Conservation (phyloP, 2,797 vertebrate species). For the Pantherophis alleghaniensis region DNA sequence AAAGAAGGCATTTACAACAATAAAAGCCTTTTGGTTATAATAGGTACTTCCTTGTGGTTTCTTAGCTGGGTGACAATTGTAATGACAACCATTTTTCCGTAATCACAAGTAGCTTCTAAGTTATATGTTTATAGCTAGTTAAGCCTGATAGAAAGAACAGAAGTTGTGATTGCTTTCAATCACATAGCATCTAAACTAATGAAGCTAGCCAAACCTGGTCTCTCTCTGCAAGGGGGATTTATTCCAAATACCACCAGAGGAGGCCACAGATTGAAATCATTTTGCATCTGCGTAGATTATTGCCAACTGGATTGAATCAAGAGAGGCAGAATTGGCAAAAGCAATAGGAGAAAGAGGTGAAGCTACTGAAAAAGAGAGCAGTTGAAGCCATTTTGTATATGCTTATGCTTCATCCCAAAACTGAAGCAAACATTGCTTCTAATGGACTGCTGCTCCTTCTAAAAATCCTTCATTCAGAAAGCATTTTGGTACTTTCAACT, state of each 20-base stretch:
- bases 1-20: constrained; percentile 39
- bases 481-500: not conserved
- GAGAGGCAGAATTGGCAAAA: not conserved
- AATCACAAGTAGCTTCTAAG: constrained; percentile 45
- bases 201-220: not conserved
- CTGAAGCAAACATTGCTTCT: not conserved
- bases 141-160: not conserved
- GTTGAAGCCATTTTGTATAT: not conserved
- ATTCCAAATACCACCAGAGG: not conserved
- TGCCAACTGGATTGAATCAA: not conserved
- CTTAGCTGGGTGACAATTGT: constrained; percentile 39
- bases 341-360: not conserved
- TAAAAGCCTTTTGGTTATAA: constrained; percentile 34
- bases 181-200: not conserved
- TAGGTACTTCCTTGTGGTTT: constrained; percentile 31
- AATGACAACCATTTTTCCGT: constrained; percentile 43
- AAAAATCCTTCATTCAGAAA: not conserved
- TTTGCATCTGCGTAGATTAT: not conserved
- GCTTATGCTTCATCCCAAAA: not conserved
- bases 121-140: constrained; percentile 24
- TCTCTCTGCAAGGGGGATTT: not conserved
- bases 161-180: not conserved
- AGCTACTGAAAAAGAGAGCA: not conserved
- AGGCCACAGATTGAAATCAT: not conserved
- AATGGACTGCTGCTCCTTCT: not conserved